Conservation (phyloP, 2,113 vertebrate species). For the Corythoichthys intestinalis region DNA sequence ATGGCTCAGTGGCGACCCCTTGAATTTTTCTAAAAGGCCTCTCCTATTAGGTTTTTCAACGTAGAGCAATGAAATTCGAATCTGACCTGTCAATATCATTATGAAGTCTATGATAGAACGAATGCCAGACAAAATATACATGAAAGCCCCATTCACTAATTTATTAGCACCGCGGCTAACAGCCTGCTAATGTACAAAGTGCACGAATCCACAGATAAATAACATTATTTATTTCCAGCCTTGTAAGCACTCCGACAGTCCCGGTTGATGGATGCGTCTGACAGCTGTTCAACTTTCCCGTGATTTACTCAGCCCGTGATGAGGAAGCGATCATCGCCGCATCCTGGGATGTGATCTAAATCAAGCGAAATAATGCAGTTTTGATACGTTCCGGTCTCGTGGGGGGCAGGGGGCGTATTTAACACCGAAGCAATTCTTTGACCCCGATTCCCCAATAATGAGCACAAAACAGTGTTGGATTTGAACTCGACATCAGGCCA, state of each 20-base stretch:
- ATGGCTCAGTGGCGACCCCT: no score
- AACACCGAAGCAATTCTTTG: slow-evolving; percentile 18
- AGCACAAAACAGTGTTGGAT: slow-evolving; percentile 21
- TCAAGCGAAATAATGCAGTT: slow-evolving; percentile 14
- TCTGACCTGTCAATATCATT: no score
- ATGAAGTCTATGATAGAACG: no score
- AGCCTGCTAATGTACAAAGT: background rate
- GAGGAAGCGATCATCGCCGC: slow-evolving; percentile 43
- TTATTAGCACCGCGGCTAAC: background rate
- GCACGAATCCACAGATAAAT: slow-evolving; percentile 7
- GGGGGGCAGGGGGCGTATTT: background rate
- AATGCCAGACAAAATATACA: no score
- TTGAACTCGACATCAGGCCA: slow-evolving; percentile 42
- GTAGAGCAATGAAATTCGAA: no score
- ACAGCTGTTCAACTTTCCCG: slow-evolving; percentile 41
- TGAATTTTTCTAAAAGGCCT: no score
- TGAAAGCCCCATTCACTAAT: background rate
- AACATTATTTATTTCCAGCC: slow-evolving; percentile 10
- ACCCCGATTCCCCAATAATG: slow-evolving; percentile 40
- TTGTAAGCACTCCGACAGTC: slow-evolving; percentile 4
- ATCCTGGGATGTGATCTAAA: slow-evolving; percentile 35
- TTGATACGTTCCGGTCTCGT: background rate
- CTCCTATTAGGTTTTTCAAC: no score
- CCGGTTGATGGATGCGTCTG: slow-evolving; percentile 42
- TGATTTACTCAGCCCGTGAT: slow-evolving; percentile 33